Conservation (phyloP, 2,797 vertebrate genomes). For the Spheniscus humboldti region DNA sequence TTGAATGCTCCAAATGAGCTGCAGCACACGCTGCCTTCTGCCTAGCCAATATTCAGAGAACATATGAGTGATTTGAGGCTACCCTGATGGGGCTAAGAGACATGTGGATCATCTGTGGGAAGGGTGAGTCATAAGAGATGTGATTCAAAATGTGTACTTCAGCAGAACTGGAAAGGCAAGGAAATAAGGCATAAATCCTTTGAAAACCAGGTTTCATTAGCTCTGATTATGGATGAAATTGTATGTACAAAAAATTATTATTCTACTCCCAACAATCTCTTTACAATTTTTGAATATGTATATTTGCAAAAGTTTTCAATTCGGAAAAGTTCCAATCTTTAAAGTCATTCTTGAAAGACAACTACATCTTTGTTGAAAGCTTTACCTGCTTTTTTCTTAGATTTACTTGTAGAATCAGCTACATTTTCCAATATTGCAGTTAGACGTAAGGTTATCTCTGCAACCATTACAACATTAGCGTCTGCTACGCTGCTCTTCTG, state of each 20-base stretch:
- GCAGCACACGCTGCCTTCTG: background rate
- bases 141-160: background rate
- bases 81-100: background rate
- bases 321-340: background rate
- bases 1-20: background rate
- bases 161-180: background rate
- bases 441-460: conserved; percentile 81
- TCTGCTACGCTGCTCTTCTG: conserved; percentile 71
- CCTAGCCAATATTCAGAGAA: background rate
- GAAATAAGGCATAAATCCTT: background rate
- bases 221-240: background rate
- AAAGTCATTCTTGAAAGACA: background rate
- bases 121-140: background rate
- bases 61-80: background rate
- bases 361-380: background rate
- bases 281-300: background rate
- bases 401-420: conserved; percentile 62
- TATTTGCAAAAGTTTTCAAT: background rate
- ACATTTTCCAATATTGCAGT: conserved; percentile 77
- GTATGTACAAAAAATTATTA: background rate
- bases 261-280: background rate
- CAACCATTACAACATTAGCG: conserved; percentile 73
- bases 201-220: background rate
- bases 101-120: background rate
- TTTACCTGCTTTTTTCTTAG: conserved; percentile 71